Percentiles rank a stretch among this genome's conserved stretches.
Evolutionary conservation across 2,888 invertebrate genomes (phyloP).

Genomic region (Buathra laborator): DNA sequence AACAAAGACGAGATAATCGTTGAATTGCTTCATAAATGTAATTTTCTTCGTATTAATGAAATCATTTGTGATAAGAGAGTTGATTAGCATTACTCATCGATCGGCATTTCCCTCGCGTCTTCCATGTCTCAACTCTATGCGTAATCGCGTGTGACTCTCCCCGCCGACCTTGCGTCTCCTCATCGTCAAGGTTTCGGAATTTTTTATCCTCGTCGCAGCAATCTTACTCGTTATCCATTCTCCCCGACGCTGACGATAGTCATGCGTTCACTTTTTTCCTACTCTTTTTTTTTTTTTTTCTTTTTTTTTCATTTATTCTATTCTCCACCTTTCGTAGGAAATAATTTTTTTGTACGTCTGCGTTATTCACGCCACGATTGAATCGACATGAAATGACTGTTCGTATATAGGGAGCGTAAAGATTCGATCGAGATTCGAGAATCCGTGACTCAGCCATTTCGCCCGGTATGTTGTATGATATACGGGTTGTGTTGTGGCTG

Average conservation of each 20-base stretch:
- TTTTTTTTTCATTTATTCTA: constrained; percentile 35
- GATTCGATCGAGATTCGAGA: constrained; percentile 57
- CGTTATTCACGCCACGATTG: constrained; percentile 49
- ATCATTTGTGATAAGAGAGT: not conserved
- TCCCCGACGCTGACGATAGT: constrained; percentile 31
- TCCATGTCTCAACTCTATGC: not conserved
- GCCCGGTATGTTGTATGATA: constrained; percentile 10
- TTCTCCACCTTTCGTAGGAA: constrained; percentile 55
- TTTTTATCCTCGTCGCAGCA: constrained; percentile 28
- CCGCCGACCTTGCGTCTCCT: not conserved
- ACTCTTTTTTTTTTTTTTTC: not conserved
- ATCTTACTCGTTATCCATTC: constrained; percentile 11
- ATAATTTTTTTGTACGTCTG: constrained; percentile 44
- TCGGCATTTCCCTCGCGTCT: not conserved
- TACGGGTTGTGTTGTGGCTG: constrained; percentile 1
- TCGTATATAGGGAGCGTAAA: constrained; percentile 9
- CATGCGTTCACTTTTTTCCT: constrained; percentile 46
- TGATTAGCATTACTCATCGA: constrained; percentile 1
- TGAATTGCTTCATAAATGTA: not conserved
- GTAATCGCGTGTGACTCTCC: constrained; percentile 6
- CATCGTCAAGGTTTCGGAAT: constrained; percentile 37
- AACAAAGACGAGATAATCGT: constrained; percentile 7
- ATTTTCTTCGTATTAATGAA: not conserved
- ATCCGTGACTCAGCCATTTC: constrained; percentile 62
- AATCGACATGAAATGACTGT: not conserved